Conservation (phyloP, 2,797 vertebrate species). For the Scarus forsteni region DNA sequence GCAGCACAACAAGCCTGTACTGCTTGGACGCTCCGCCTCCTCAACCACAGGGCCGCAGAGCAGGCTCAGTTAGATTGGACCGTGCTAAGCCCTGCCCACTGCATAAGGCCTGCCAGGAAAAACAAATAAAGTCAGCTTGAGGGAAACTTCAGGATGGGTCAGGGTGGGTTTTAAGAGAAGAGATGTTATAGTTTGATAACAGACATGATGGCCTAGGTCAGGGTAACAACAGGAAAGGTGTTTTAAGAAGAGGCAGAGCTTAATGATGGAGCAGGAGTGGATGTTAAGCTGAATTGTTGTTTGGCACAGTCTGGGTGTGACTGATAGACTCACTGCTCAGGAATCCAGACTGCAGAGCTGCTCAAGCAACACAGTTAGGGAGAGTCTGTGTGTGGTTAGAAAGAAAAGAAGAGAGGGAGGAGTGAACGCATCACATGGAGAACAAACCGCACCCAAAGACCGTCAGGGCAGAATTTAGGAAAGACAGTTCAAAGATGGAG, state of each 20-base stretch:
- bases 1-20: slow-evolving; percentile 52
- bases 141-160: slow-evolving; percentile 49
- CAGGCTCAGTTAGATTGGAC: slow-evolving; percentile 71
- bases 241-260: background rate
- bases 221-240: slow-evolving; percentile 3
- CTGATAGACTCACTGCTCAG: slow-evolving; percentile 80
- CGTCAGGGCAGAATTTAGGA: background rate
- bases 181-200: slow-evolving; percentile 31
- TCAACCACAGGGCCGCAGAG: slow-evolving; percentile 39
- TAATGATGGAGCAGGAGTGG: slow-evolving; percentile 10
- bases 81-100: slow-evolving; percentile 49
- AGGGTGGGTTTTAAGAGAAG: background rate
- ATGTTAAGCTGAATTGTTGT: slow-evolving; percentile 36
- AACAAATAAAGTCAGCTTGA: slow-evolving; percentile 54
- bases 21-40: slow-evolving; percentile 60
- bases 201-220: background rate
- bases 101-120: slow-evolving; percentile 59
- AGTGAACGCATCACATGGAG: slow-evolving; percentile 35
- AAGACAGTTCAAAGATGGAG: background rate
- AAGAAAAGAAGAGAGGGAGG: slow-evolving; percentile 32
- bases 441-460: slow-evolving; percentile 57
- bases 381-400: slow-evolving; percentile 22
- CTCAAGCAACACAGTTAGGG: slow-evolving; percentile 44
- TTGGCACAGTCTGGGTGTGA: slow-evolving; percentile 77
- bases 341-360: slow-evolving; percentile 76